Conservation (phyloP, 2,888 invertebrate species). For the Ornithoptera priamus region DNA sequence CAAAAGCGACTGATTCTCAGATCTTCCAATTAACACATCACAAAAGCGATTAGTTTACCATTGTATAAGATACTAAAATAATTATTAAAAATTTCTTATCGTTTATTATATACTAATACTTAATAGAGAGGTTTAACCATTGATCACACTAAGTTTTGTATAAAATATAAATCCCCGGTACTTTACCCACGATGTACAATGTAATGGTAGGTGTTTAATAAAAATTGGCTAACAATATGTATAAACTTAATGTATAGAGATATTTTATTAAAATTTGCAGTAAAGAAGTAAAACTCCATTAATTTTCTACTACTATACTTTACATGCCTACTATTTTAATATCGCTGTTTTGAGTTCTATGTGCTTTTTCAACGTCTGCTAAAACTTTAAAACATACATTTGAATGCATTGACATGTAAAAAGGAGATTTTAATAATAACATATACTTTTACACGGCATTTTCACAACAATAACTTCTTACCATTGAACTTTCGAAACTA, state of each 20-base stretch:
- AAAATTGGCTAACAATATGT: too few relatives aligned
- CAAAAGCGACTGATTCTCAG: too few relatives aligned
- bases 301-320: too few relatives aligned
- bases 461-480: conserved; percentile 3
- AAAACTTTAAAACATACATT: not conserved
- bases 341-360: not conserved
- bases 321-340: not conserved
- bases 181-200: too few relatives aligned
- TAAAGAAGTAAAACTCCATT: not conserved
- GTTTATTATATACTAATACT: not conserved
- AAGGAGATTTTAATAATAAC: not conserved
- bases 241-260: too few relatives aligned
- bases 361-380: not conserved
- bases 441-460: not conserved
- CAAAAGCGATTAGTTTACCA: not conserved
- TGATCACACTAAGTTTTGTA: not conserved
- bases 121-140: not conserved
- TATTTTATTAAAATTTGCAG: too few relatives aligned
- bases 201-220: too few relatives aligned
- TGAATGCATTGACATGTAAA: too few relatives aligned
- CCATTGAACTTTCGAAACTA: not conserved
- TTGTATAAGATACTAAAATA: not conserved
- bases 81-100: not conserved
- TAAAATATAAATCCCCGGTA: not conserved
- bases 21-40: not conserved